phyloP scores from a whole-genome alignment of 2,888 invertebrate species.

The Protonemura montana region DNA sequence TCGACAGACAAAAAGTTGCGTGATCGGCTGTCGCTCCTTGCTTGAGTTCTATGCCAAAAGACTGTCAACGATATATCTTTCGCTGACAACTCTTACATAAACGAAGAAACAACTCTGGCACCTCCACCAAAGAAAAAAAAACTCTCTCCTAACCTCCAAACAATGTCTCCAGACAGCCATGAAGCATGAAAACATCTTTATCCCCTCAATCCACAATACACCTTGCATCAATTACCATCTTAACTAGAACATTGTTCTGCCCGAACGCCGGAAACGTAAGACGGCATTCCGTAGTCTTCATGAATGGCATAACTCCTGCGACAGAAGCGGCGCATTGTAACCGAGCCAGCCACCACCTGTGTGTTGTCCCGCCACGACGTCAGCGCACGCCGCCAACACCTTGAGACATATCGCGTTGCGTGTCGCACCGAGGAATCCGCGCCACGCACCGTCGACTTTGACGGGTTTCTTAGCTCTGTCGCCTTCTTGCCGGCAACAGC shows the following conservation, averaged over 20 bases:
- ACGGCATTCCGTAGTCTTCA: not conserved
- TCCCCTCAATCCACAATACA: not conserved
- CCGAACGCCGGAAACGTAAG: not conserved
- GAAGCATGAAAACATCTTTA: constrained; percentile 12
- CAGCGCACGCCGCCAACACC: not conserved
- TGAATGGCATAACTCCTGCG: not conserved
- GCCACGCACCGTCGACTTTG: not conserved
- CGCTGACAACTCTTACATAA: not conserved
- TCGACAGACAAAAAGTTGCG: not conserved
- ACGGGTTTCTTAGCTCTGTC: not conserved
- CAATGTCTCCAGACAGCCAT: not conserved
- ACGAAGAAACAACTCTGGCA: not conserved
- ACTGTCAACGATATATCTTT: not conserved
- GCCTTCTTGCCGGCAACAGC: not conserved
- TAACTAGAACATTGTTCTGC: not conserved
- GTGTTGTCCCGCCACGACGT: not conserved
- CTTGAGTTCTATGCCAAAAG: not conserved
- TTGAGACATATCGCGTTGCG: not conserved
- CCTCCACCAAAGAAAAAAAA: not conserved
- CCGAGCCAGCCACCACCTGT: not conserved
- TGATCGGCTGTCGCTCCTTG: not conserved
- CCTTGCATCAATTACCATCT: not conserved
- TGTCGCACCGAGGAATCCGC: not conserved
- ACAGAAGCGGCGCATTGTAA: not conserved
- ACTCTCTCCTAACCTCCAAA: not conserved